phyloP scores from a whole-genome alignment of 2,888 invertebrate genomes.

The Cyaniris semiargus region DNA sequence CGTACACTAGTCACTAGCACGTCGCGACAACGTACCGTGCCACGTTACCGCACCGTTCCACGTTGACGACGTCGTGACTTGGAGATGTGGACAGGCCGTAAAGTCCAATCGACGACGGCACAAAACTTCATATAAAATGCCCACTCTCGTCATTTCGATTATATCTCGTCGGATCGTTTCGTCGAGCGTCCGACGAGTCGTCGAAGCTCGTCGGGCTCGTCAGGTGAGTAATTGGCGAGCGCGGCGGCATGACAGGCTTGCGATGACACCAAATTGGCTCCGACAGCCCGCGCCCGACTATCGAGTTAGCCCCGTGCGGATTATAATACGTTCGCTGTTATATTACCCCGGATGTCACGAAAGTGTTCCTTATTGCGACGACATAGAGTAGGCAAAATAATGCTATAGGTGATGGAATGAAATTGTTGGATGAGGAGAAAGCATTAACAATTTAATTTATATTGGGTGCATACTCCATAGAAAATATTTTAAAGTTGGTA shows the following conservation, averaged over 20 bases:
- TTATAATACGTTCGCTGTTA: background rate
- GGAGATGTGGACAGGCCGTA: too few relatives aligned
- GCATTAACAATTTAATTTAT: background rate
- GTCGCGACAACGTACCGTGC: too few relatives aligned
- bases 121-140: background rate
- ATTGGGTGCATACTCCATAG: background rate
- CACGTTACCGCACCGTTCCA: too few relatives aligned
- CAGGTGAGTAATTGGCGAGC: slow-evolving; percentile 43
- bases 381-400: background rate
- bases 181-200: background rate
- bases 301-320: slow-evolving; percentile 16
- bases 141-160: background rate
- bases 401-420: background rate
- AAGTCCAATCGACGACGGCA: background rate
- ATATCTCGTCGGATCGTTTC: background rate
- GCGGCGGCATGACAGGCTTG: slow-evolving; percentile 41
- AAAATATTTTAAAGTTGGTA: background rate
- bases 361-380: background rate
- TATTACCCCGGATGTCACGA: background rate
- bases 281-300: slow-evolving; percentile 37
- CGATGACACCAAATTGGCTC: slow-evolving; percentile 39
- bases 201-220: slow-evolving; percentile 5
- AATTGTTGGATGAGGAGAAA: background rate
- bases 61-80: too few relatives aligned
- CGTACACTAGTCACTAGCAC: too few relatives aligned